phyloP scores from a whole-genome alignment of 2,888 invertebrate genomes.

The Ceraclea dissimilis region DNA sequence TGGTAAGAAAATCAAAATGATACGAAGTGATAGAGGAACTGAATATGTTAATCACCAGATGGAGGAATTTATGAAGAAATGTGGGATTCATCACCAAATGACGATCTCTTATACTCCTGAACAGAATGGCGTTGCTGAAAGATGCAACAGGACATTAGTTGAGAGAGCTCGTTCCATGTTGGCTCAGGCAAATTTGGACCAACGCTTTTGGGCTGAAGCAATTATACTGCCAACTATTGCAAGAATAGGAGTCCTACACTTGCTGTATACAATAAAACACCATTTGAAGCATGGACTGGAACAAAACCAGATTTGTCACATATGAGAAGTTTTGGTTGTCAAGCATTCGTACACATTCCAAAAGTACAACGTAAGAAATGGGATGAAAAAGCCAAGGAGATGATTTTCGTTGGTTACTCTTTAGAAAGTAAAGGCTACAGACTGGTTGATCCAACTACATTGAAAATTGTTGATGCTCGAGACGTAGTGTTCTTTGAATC shows the following conservation, averaged over 20 bases:
- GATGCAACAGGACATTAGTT: background rate
- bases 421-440: background rate
- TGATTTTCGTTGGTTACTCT: background rate
- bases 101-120: background rate
- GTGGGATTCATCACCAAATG: background rate
- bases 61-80: background rate
- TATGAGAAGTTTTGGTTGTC: background rate
- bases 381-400: background rate
- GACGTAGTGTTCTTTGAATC: background rate
- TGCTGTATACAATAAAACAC: background rate
- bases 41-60: background rate
- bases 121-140: background rate
- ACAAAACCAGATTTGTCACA: background rate
- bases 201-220: background rate
- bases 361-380: background rate
- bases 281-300: constrained; percentile 1
- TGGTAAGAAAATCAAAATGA: background rate
- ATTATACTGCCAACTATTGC: background rate
- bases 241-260: background rate
- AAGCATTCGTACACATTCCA: background rate
- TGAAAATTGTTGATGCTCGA: background rate
- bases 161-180: background rate
- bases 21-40: background rate
- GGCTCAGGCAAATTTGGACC: background rate
- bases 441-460: background rate